phyloP scores from a whole-genome alignment of 2,113 vertebrate genomes.

The Tachysurus fulvidraco region DNA sequence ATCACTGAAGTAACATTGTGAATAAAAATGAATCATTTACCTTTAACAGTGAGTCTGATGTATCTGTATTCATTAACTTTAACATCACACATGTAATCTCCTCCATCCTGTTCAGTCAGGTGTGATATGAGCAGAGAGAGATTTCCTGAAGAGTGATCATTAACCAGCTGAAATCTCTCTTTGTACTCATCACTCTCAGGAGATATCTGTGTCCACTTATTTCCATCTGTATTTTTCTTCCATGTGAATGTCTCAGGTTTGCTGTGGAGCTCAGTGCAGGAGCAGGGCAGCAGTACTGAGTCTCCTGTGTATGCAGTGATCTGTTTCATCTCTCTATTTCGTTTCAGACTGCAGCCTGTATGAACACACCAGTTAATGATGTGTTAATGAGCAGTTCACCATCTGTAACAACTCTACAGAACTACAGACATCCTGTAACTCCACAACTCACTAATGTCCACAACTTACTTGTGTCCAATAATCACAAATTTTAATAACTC shows the following conservation, averaged over 20 bases:
- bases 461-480: too few relatives aligned
- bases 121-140: too few relatives aligned
- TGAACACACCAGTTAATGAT: not conserved
- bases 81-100: not conserved
- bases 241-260: not conserved
- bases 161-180: too few relatives aligned
- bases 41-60: not conserved
- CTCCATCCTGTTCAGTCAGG: too few relatives aligned
- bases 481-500: too few relatives aligned
- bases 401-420: too few relatives aligned
- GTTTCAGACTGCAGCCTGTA: conserved; percentile 8
- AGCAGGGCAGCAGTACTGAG: conserved; percentile 32
- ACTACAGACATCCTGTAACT: not conserved
- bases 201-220: too few relatives aligned
- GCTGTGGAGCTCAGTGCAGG: not conserved
- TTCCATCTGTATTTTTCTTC: not conserved
- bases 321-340: not conserved
- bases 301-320: conserved; percentile 12
- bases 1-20: not conserved
- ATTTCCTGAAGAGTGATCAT: too few relatives aligned
- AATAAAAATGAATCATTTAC: not conserved
- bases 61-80: not conserved
- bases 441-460: not conserved
- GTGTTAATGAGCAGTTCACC: too few relatives aligned
- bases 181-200: too few relatives aligned